Evolutionary conservation across 2,797 vertebrate species (phyloP), one percentile per base, ranked within the genome.

Genomic region (Oreochromis mossambicus): DNA sequence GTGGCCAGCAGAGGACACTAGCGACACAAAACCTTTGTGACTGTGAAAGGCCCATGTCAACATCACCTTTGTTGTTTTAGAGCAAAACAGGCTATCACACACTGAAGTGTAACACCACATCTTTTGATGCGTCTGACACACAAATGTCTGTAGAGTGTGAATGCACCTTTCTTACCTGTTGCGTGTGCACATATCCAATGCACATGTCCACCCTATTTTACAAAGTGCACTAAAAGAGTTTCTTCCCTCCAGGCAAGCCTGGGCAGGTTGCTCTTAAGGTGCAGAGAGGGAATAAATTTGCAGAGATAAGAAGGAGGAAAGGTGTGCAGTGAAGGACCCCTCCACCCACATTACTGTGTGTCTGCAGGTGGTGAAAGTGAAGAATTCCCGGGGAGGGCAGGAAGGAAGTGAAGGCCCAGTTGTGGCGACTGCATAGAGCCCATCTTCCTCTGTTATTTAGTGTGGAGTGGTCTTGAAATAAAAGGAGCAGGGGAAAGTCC

Each of bases 321-420:
- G 78, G 68, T 88, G 80, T 89, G 92, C 77, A 80, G 79, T 78
- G 46, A 34, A 77, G 83, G 79, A 38, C 79, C 77, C 73, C 38
- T 3, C 52, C 54, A 55, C 79, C 24, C 68, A 66, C 79, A 29
- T 80, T 75, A 75, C 83, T 90, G 87, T 91, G 88, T 89, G 77
- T 88, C 82, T 90, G 89, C 94, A 96, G 95, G 93, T 95, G 94
- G 93, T 94, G 94, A 95, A 95, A 94, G 95, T 93, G 91, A 95
- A 95, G 94, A 95, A 96, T 96, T 95, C 93, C 95, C 93, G 88
- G 94, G 95, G 93, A 91, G 92, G 94, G 92, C 91, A 93, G 92
- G 93, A 95, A 95, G 95, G 91, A 95, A 94, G 92, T 9, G 43
- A 84, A 80, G 85, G 82, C 91, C 94, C 93, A 95, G 93, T 94